These are phyloP conservation scores for Germaria angustata DNA, from an alignment of 2,888 invertebrate species.

Conservation along the genomic window DNA sequence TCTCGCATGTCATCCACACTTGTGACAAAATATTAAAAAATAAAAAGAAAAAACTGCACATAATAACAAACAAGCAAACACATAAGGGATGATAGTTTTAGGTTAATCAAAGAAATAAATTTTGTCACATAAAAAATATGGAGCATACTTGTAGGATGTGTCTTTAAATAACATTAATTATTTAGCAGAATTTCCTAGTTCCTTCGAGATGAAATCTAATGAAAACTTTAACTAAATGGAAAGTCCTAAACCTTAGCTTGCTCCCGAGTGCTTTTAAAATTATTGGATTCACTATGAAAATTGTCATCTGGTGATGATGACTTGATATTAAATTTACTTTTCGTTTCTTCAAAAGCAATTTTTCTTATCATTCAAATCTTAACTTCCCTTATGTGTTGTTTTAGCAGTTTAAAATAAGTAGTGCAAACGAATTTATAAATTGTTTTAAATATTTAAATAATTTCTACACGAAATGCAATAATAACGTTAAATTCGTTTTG, in stretches of 20 bases:
- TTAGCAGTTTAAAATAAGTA: no score
- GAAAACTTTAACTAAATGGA: no score
- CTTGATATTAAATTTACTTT: not conserved
- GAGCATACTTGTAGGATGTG: not conserved
- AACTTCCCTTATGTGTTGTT: not conserved
- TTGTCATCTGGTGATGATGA: not conserved
- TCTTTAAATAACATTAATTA: no score
- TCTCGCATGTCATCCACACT: constrained; percentile 43
- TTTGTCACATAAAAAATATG: not conserved
- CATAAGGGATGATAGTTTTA: not conserved
- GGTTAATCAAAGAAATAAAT: not conserved
- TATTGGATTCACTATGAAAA: not conserved
- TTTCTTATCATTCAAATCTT: not conserved
- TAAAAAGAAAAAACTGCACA: not conserved
- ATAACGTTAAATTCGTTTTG: not conserved
- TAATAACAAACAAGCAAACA: not conserved
- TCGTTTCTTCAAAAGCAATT: not conserved
- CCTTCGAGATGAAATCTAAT: no score
- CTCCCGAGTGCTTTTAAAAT: not conserved
- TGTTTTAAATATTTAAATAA: constrained; percentile 11
- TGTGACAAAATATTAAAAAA: constrained; percentile 38
- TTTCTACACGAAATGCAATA: not conserved
- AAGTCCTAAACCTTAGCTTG: no score
- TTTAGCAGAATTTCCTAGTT: no score
- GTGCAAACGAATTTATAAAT: not conserved